Evolutionary conservation across 2,113 vertebrate species (phyloP).

Genomic region (Fregata magnificens): DNA sequence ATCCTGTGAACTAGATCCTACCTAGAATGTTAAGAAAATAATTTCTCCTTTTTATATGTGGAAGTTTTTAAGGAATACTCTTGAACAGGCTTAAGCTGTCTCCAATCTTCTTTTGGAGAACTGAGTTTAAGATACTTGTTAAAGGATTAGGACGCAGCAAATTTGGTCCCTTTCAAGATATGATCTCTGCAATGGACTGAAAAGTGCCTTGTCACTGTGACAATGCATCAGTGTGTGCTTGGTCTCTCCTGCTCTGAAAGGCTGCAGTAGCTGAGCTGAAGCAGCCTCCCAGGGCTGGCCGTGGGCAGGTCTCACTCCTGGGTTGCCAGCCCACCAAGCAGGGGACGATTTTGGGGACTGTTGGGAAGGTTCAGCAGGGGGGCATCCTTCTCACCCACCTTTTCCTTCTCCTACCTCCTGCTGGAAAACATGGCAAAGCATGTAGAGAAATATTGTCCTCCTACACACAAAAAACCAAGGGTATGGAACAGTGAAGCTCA

Average conservation of each 20-base stretch:
- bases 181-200: neutral
- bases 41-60: neutral
- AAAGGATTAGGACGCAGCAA: neutral
- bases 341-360: neutral
- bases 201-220: neutral
- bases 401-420: neutral
- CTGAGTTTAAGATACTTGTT: neutral
- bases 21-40: neutral
- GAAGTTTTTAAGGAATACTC: neutral
- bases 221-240: rapidly evolving
- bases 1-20: neutral
- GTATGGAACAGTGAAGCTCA: neutral
- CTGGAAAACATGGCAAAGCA: neutral
- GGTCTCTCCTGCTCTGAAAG: neutral
- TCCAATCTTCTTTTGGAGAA: neutral
- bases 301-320: neutral
- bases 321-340: rapidly evolving
- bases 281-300: neutral
- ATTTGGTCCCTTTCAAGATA: neutral
- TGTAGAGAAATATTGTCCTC: neutral
- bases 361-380: neutral
- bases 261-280: neutral
- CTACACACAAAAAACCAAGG: neutral
- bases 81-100: neutral
- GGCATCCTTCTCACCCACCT: neutral